Conservation (phyloP, 2,797 vertebrate genomes). For the Pipistrellus nathusii region DNA sequence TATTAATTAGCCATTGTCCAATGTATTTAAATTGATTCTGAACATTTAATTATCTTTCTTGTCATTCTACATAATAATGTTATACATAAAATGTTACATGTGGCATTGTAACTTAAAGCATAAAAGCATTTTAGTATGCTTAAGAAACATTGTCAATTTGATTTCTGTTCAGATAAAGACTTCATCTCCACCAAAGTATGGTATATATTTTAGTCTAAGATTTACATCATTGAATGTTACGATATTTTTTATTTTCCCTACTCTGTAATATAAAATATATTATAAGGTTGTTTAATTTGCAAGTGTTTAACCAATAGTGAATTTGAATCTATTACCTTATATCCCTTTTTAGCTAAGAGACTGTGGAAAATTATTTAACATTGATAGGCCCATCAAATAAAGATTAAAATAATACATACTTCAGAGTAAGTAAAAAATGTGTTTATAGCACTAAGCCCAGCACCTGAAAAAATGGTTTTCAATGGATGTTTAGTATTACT, state of each 20-base stretch:
- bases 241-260: constrained; percentile 44
- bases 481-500: background rate
- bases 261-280: constrained; percentile 26
- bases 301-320: constrained; percentile 12
- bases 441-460: background rate
- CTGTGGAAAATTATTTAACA: constrained; percentile 23
- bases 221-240: background rate
- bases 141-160: background rate
- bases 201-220: background rate
- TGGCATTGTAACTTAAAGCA: background rate
- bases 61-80: background rate
- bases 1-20: background rate
- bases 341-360: background rate
- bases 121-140: background rate
- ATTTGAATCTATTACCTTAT: constrained; percentile 39
- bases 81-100: background rate
- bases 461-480: background rate
- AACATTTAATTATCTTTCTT: background rate
- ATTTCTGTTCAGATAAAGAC: background rate
- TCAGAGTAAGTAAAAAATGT: background rate
- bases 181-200: background rate
- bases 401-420: constrained; percentile 3
- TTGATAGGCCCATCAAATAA: background rate
- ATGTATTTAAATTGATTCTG: background rate
- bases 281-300: constrained; percentile 14